Evolutionary conservation across 92 coral and sea anemone genomes (phyloP).

Genomic region (Actinostola sp.): DNA sequence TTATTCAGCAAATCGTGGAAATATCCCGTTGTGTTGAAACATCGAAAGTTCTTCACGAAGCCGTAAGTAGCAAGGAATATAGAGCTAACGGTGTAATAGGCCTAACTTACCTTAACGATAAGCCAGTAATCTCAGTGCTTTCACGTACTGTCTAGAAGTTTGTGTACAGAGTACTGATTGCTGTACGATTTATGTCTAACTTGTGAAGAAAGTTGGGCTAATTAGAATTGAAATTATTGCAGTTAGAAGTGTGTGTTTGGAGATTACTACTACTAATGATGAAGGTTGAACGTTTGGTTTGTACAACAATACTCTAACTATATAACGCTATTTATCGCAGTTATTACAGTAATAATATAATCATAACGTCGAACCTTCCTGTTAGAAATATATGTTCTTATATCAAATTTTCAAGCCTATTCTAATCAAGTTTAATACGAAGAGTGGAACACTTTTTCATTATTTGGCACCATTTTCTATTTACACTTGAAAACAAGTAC

Average conservation of each 20-base stretch:
- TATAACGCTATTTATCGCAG: not conserved
- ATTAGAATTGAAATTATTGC: not conserved
- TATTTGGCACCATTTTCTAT: slow-evolving; percentile 14
- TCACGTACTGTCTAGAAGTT: too few species aligned
- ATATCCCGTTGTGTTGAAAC: not conserved
- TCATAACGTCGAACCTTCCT: too few species aligned
- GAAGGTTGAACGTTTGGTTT: too few species aligned
- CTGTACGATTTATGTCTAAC: too few species aligned
- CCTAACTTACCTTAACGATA: too few species aligned
- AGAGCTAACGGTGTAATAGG: too few species aligned
- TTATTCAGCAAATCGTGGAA: not conserved
- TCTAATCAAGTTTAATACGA: slow-evolving; percentile 2
- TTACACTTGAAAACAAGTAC: slow-evolving; percentile 7
- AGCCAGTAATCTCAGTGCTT: too few species aligned
- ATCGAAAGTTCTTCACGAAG: not conserved
- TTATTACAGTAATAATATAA: not conserved
- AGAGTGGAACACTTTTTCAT: slow-evolving; percentile 9
- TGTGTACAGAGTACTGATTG: too few species aligned
- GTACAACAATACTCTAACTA: too few species aligned
- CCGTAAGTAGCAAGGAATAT: too few species aligned
- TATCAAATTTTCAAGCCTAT: not conserved
- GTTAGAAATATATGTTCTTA: too few species aligned
- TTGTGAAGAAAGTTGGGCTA: not conserved
- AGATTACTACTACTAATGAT: not conserved
- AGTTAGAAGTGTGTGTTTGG: not conserved